phyloP scores from a whole-genome alignment of 2,797 vertebrate genomes.

The Oryzias sinensis region DNA sequence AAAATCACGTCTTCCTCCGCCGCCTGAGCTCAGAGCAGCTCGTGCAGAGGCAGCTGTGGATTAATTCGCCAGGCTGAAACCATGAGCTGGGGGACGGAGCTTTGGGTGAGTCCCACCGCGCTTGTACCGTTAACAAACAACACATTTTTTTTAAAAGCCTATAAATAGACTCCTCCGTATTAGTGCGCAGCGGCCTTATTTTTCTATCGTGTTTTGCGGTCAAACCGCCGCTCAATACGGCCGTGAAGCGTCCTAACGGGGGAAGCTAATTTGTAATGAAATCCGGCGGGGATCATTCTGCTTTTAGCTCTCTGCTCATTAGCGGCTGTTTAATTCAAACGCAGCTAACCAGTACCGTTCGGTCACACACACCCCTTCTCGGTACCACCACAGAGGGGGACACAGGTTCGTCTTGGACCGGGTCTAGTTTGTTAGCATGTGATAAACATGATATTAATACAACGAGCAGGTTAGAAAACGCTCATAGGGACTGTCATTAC shows the following conservation, averaged over 20 bases:
- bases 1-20: constrained; percentile 24
- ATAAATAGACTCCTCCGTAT: background rate
- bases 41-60: constrained; percentile 68
- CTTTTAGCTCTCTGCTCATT: background rate
- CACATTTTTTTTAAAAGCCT: background rate
- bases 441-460: background rate
- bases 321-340: background rate
- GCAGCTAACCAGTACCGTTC: constrained; percentile 23
- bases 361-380: constrained; percentile 38
- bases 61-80: constrained; percentile 74
- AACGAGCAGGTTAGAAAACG: background rate
- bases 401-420: background rate
- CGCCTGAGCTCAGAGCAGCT: constrained; percentile 46
- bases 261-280: constrained; percentile 37
- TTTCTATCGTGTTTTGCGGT: constrained; percentile 10
- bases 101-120: constrained; percentile 76
- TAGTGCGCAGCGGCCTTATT: constrained; percentile 17
- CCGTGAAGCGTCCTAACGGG: background rate
- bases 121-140: constrained; percentile 11
- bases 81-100: constrained; percentile 86
- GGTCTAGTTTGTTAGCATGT: background rate
- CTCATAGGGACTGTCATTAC: no score
- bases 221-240: constrained; percentile 11
- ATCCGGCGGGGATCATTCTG: background rate
- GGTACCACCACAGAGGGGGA: background rate